Evolutionary conservation across 1,140 invertebrate species (phyloP), one percentile per base, ranked within the genome.

Genomic region (Halictus rubicundus): DNA sequence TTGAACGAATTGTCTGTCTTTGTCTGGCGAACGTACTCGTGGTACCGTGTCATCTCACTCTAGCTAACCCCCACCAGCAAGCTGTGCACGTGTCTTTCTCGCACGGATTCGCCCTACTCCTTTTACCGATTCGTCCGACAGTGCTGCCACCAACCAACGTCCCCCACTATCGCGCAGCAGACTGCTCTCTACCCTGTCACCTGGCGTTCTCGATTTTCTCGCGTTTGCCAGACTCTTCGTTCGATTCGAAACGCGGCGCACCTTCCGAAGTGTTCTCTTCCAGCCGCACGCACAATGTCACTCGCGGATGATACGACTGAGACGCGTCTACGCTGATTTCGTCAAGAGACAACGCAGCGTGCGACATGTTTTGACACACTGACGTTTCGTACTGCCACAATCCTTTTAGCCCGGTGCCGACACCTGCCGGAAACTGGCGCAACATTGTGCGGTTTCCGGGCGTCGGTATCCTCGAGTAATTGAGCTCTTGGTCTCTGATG

Each of bases 331-430:
- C n/a, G 2, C 25, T 32, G 21, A 12, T 14, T 68, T 19, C 42
- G 37, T 60, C 60, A 57, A 19, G 27, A 66, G 21, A 52, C 52
- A 32, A n/a, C 64, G 39, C 70, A 14, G 65, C 49, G 66, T 52
- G 59, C 81, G 71, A 75, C 81, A 82, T 82, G 79, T 84, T 81
- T 84, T 69, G 78, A 57, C 46, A 54, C 49, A 80, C 64, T 68
- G 59, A 69, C 66, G 49, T 46, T 70, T 46, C 14, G 0, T 39
- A 74, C 63, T 77, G 39, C 12, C 4, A 0, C 19, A 63, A 6
- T 9, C 14, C 19, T 32, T 59, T 9, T 7, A 10, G 49, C 37
- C 12, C 25, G 1, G 49, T 65, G 27, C 12, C 19, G 68, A 52
- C 63, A 82, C 64, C 80, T 73, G 14, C 10, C 27, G 46, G 19